These are phyloP conservation scores for Drosophila paranaensis DNA, from an alignment of 2,888 invertebrate genomes.

Conservation along the genomic window DNA sequence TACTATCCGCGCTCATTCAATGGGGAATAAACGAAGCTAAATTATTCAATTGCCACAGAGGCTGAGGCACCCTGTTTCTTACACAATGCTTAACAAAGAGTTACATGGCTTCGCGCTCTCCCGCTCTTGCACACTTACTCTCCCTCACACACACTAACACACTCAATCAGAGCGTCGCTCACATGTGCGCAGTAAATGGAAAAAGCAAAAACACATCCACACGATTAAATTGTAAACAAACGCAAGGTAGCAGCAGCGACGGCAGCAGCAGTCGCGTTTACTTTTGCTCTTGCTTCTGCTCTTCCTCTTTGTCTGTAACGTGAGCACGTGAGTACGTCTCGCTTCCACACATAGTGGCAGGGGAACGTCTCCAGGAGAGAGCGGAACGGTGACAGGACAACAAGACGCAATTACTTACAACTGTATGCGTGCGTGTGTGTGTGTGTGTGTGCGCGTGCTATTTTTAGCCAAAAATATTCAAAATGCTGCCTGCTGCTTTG, in stretches of 20 bases:
- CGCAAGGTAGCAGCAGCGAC: conserved; percentile 22
- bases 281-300: conserved; percentile 34
- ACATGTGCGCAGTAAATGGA: conserved; percentile 71
- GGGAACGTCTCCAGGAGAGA: conserved; percentile 35
- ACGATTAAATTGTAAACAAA: conserved; percentile 69
- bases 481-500: conserved; percentile 50
- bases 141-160: conserved; percentile 1
- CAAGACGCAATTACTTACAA: conserved; percentile 41
- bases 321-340: conserved; percentile 70
- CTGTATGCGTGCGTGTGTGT: conserved; percentile 9
- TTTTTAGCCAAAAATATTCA: conserved; percentile 62
- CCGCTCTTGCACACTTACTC: conserved; percentile 24
- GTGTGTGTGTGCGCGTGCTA: conserved; percentile 29
- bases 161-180: conserved; percentile 37
- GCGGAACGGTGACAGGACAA: conserved; percentile 41
- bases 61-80: conserved; percentile 58
- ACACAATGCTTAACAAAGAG: conserved; percentile 53
- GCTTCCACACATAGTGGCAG: conserved; percentile 46
- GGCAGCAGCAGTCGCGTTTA: conserved; percentile 33
- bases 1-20: conserved; percentile 39
- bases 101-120: conserved; percentile 42
- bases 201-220: conserved; percentile 55
- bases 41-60: conserved; percentile 9
- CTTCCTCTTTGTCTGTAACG: conserved; percentile 53
- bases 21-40: conserved; percentile 29